These are phyloP conservation scores for Formica selysi DNA, from an alignment of 1,140 invertebrate genomes.

Conservation along the genomic window DNA sequence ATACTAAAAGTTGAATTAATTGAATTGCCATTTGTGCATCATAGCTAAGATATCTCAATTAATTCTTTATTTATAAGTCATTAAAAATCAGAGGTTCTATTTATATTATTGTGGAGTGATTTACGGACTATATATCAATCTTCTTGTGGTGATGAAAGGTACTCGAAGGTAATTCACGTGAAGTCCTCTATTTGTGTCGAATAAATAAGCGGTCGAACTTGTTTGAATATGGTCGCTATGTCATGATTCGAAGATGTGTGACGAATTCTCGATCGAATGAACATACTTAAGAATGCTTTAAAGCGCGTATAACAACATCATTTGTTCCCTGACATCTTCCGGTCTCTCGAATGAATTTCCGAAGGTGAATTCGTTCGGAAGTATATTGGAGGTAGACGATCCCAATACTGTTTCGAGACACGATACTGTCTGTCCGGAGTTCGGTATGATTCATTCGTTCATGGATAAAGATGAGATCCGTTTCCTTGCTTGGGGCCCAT, in stretches of 20 bases:
- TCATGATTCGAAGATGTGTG: neutral
- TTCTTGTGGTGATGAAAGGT: neutral
- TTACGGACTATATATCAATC: slow-evolving; percentile 12
- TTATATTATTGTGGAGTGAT: slow-evolving; percentile 5
- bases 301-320: neutral
- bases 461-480: slow-evolving; percentile 64
- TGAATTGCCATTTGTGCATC: neutral
- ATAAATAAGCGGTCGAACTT: slow-evolving; percentile 29
- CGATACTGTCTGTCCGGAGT: slow-evolving; percentile 44
- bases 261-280: neutral
- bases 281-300: neutral
- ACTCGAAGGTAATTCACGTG: slow-evolving; percentile 29
- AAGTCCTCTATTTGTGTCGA: slow-evolving; percentile 20
- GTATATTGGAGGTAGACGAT: slow-evolving; percentile 31
- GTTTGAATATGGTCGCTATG: slow-evolving; percentile 2
- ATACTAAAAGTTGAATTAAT: neutral
- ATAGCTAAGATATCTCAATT: slow-evolving; percentile 1
- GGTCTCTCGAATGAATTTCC: neutral
- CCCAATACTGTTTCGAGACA: neutral
- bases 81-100: neutral
- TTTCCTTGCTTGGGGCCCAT: slow-evolving; percentile 63
- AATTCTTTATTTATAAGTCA: neutral
- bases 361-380: slow-evolving; percentile 14
- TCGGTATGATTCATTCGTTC: slow-evolving; percentile 67
- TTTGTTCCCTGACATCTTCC: neutral